Percentiles rank a stretch among this genome's conserved stretches.
These are phyloP conservation scores for Amitus sp. DNA, from an alignment of 2,888 invertebrate genomes.

Conservation along the genomic window DNA sequence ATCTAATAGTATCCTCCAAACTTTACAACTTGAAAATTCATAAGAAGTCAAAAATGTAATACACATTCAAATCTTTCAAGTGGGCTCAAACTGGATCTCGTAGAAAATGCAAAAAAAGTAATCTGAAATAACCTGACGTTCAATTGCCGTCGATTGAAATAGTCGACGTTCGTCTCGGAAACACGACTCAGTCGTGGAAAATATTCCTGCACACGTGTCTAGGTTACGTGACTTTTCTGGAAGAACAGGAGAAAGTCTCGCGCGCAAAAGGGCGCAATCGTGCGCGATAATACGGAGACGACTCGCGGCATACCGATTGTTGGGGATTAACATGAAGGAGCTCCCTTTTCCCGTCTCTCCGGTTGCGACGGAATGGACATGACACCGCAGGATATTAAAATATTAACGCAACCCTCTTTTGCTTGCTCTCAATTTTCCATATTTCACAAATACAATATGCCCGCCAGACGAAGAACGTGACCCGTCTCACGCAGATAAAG, in stretches of 20 bases:
- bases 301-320: slow-evolving; percentile 45
- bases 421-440: slow-evolving; percentile 25
- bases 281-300: slow-evolving; percentile 54
- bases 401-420: slow-evolving; percentile 43
- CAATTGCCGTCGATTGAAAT: slow-evolving; percentile 22
- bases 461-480: slow-evolving; percentile 36
- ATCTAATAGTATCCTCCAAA: too few species aligned
- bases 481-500: neutral
- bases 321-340: slow-evolving; percentile 24
- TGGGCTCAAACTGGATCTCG: too few species aligned
- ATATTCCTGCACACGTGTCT: slow-evolving; percentile 37
- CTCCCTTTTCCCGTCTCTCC: slow-evolving; percentile 19
- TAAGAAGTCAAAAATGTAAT: too few species aligned
- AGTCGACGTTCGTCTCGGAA: slow-evolving; percentile 35
- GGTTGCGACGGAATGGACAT: slow-evolving; percentile 53
- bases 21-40: too few species aligned
- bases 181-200: slow-evolving; percentile 38
- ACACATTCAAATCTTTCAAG: too few species aligned
- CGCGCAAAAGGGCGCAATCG: slow-evolving; percentile 46
- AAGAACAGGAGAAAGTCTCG: slow-evolving; percentile 40
- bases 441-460: slow-evolving; percentile 37
- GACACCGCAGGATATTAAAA: slow-evolving; percentile 57
- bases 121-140: too few species aligned
- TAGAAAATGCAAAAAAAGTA: too few species aligned
- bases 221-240: slow-evolving; percentile 48